Evolutionary conservation across 2,888 invertebrate species (phyloP), one percentile per base, ranked within the genome.

Genomic region (Geotrupes spiniger): DNA sequence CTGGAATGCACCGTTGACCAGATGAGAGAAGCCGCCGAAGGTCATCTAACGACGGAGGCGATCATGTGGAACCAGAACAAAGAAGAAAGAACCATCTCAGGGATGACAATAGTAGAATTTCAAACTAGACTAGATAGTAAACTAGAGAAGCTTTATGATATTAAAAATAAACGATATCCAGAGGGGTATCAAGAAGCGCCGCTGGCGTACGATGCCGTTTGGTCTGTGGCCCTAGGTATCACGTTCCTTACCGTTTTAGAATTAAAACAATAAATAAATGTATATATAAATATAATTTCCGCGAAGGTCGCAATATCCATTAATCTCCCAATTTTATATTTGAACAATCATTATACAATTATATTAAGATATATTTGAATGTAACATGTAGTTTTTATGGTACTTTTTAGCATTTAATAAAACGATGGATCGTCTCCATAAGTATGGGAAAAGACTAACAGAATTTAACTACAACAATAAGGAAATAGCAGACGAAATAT

Each of bases 121-220:
- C 85, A 92, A 63, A 78, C 82, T 62, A 80, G 92, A 60, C 77
- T 98, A 67, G 90, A 95, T 72, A 81, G 85, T 60, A 85, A 86
- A 49, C 78, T 96, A 43, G 83, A 85, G 46, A 86, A 86, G 48
- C 89, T 89, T 25, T 91, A 88, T 72, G 90, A 93, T 68, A 89
- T 92, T 60, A 89, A 88, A 69, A 87, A 90, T 52, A 87, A 88
- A 66, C 80, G 89, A 53, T 92, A 85, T 73, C 93, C 93, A 2
- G 92, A 92, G 71, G 96, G 97, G 8, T 96, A 96, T 74, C 92
- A 93, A 68, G 99, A 99, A 75, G 98, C 99, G 4, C 99, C 99
- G 0, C 75, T 99, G 46, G 99, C 99, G 36, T 99, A 99, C 71
- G 99, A 99, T 74, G 99, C 99, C 6, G 93, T 99, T 39, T 99